Conservation (phyloP, 2,797 vertebrate genomes). For the Onychomys arenicola region DNA sequence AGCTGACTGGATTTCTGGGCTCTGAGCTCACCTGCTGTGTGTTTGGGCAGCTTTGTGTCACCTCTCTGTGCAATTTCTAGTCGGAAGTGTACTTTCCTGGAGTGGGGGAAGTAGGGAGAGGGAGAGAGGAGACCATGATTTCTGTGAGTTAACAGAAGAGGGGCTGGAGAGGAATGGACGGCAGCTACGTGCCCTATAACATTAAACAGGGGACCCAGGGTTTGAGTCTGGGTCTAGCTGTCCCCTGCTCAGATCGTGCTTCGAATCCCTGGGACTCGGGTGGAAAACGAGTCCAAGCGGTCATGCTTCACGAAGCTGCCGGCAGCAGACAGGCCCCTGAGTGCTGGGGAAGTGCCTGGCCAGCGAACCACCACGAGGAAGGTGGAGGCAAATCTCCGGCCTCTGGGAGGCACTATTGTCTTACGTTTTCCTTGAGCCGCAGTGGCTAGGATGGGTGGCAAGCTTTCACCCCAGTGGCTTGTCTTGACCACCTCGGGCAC, state of each 20-base stretch:
- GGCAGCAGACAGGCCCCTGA: neutral
- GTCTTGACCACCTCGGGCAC: neutral
- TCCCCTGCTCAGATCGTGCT: rapidly evolving
- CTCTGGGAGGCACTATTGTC: constrained; percentile 81
- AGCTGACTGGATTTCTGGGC: neutral
- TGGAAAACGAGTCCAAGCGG: neutral
- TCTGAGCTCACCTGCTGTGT: neutral
- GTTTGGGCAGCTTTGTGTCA: neutral
- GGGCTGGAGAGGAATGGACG: neutral
- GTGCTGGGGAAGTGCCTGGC: neutral
- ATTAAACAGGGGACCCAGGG: neutral
- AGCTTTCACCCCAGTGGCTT: neutral
- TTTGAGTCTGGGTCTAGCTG: neutral
- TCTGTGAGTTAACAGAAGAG: neutral
- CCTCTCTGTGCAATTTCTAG: neutral
- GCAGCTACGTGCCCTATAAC: neutral
- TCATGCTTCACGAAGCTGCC: neutral
- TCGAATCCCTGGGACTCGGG: neutral
- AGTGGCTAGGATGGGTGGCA: neutral
- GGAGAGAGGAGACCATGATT: neutral
- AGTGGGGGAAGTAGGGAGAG: neutral
- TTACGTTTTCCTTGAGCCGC: neutral
- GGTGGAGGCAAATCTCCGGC: constrained; percentile 15
- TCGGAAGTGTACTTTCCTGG: neutral
- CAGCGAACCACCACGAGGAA: neutral